A percentile compares a stretch with the other conserved stretches of the same genome.
phyloP scores from a whole-genome alignment of 2,797 vertebrate genomes.

The Malacoraja senta region DNA sequence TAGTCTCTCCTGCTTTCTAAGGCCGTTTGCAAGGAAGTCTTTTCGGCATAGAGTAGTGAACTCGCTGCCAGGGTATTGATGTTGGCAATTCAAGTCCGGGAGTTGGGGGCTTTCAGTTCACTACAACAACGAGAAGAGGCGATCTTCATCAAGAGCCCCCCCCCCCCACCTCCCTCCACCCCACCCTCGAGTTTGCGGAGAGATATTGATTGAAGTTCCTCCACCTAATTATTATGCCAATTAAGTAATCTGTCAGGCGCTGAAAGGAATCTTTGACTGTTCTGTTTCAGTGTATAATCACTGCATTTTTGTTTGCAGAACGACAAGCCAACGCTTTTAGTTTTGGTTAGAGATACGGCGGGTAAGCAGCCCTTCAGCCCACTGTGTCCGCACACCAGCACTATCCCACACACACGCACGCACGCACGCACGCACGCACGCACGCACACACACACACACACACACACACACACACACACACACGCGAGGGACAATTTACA shows the following conservation, averaged over 20 bases:
- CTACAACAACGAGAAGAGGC: not conserved
- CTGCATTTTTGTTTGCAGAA: not conserved
- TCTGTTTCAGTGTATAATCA: conserved; percentile 21
- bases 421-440: too few relatives aligned
- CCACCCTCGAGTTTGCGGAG: conserved; percentile 4
- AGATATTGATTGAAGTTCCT: conserved; percentile 18
- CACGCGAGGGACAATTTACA: too few relatives aligned
- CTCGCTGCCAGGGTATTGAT: not conserved
- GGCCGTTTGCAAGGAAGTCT: not conserved
- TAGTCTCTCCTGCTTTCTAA: not conserved
- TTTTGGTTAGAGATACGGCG: too few relatives aligned
- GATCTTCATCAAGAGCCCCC: not conserved
- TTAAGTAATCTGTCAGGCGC: conserved; percentile 25
- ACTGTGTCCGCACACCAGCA: too few relatives aligned
- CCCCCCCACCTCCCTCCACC: too few relatives aligned
- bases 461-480: too few relatives aligned
- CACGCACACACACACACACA: too few relatives aligned
- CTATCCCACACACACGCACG: too few relatives aligned
- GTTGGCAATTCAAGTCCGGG: not conserved
- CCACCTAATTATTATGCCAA: conserved; percentile 30
- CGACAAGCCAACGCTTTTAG: not conserved
- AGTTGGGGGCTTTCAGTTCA: not conserved
- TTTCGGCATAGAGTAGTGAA: not conserved
- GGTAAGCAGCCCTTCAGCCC: too few relatives aligned
- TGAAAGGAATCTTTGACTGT: conserved; percentile 21